Evolutionary conservation across 2,888 invertebrate species (phyloP).

Genomic region (Troides oblongomaculatus): DNA sequence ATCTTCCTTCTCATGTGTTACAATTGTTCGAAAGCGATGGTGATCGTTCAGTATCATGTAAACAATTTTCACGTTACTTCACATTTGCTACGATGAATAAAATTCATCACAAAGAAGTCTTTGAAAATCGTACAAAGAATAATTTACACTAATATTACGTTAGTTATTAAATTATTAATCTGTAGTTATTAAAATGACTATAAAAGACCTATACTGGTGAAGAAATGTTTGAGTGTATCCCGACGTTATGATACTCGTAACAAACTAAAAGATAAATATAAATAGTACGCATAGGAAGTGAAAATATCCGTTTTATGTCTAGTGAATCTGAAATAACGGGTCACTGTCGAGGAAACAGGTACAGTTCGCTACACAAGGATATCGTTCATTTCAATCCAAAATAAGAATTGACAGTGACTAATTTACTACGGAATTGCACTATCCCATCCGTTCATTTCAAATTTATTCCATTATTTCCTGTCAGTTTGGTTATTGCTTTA

Average conservation of each 20-base stretch:
- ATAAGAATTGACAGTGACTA: slow-evolving; percentile 50
- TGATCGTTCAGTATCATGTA: too few species aligned
- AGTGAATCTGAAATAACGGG: slow-evolving; percentile 66
- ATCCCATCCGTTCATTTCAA: slow-evolving; percentile 22
- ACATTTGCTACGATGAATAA: too few species aligned
- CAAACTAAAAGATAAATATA: background rate
- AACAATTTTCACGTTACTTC: too few species aligned
- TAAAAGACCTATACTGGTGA: too few species aligned
- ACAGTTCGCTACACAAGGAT: slow-evolving; percentile 47
- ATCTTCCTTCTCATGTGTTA: too few species aligned
- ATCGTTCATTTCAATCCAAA: slow-evolving; percentile 43
- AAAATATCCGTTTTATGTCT: slow-evolving; percentile 39
- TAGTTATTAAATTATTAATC: too few species aligned
- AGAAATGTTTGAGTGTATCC: too few species aligned
- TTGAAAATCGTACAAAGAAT: too few species aligned
- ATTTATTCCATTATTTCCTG: background rate
- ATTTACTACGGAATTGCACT: slow-evolving; percentile 35
- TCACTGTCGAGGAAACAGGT: slow-evolving; percentile 54
- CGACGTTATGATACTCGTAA: background rate
- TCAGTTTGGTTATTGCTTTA: background rate
- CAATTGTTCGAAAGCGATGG: too few species aligned
- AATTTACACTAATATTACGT: too few species aligned
- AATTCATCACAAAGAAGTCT: too few species aligned
- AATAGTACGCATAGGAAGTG: slow-evolving; percentile 40
- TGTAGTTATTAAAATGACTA: too few species aligned